phyloP scores from a whole-genome alignment of 2,888 invertebrate species.

The Sphecodes monilicornis region DNA sequence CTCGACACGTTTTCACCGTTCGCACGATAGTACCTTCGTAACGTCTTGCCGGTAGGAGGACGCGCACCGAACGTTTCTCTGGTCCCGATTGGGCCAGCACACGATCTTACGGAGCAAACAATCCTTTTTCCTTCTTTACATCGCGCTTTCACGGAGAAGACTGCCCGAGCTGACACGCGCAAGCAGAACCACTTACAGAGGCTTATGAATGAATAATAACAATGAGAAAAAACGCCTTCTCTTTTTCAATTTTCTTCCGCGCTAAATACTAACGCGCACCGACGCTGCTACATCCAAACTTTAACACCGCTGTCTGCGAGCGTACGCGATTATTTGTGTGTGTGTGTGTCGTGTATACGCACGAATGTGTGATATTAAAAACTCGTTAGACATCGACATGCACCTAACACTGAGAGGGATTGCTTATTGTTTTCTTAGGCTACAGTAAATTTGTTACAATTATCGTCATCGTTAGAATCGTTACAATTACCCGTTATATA shows the following conservation, averaged over 20 bases:
- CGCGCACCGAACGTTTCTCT: no score
- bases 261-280: slow-evolving; percentile 55
- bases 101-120: not conserved
- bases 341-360: not conserved
- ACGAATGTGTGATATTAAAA: slow-evolving; percentile 63
- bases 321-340: not conserved
- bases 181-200: slow-evolving; percentile 60
- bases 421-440: slow-evolving; percentile 69
- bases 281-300: slow-evolving; percentile 64
- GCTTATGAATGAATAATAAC: slow-evolving; percentile 58
- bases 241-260: not conserved
- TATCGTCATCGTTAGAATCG: slow-evolving; percentile 1
- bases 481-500: slow-evolving; percentile 54
- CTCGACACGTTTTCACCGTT: not conserved
- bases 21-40: not conserved
- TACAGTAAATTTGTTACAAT: slow-evolving; percentile 45
- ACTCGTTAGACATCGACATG: slow-evolving; percentile 76
- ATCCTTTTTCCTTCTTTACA: not conserved
- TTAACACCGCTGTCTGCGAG: slow-evolving; percentile 29
- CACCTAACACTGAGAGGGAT: slow-evolving; percentile 75
- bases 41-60: not conserved
- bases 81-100: not conserved
- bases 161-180: slow-evolving; percentile 49
- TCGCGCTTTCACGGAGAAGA: slow-evolving; percentile 23
- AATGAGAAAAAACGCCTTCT: slow-evolving; percentile 43